phyloP scores from a whole-genome alignment of 2,113 vertebrate genomes.

The Chamaetylas fuelleborni region DNA sequence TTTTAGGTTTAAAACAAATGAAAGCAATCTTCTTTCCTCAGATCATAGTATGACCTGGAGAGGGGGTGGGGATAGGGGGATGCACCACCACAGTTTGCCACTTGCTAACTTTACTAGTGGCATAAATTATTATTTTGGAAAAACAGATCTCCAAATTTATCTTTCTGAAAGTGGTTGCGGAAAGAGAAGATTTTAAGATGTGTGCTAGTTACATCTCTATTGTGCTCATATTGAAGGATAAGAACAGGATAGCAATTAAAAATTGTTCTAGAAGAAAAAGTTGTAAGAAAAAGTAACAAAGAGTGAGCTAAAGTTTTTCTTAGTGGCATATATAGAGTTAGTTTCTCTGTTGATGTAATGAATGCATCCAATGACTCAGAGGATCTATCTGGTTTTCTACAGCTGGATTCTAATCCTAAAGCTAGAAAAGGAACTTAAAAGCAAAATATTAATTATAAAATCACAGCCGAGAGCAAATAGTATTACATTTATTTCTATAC shows the following conservation, averaged over 20 bases:
- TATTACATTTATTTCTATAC: background rate
- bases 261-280: background rate
- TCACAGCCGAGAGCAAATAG: constrained; percentile 33
- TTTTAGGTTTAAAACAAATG: background rate
- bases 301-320: background rate
- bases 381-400: background rate
- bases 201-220: background rate
- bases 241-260: background rate
- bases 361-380: background rate
- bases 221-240: background rate
- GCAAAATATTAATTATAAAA: constrained; percentile 53
- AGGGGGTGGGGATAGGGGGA: fast-evolving
- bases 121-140: background rate
- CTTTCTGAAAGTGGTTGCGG: background rate
- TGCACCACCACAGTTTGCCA: background rate
- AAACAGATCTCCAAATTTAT: background rate
- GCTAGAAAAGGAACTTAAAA: constrained; percentile 42
- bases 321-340: background rate
- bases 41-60: background rate
- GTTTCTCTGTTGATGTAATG: background rate
- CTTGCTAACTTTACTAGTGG: background rate
- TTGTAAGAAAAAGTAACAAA: background rate
- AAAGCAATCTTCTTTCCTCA: background rate
- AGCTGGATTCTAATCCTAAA: constrained; percentile 18
- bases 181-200: background rate